phyloP scores from a whole-genome alignment of 2,797 vertebrate genomes.

The Podarcis siculus region DNA sequence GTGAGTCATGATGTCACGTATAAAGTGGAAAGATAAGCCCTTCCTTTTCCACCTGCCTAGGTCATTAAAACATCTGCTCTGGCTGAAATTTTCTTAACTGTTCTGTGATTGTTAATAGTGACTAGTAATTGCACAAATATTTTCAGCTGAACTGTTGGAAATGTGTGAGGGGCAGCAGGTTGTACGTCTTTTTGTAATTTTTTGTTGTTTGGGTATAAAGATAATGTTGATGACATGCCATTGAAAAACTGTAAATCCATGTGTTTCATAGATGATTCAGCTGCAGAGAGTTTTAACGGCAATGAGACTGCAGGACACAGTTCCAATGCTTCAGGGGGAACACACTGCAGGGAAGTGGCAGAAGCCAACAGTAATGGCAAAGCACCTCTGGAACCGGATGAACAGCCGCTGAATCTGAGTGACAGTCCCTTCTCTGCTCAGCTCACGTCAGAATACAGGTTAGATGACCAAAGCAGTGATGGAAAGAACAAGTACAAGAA shows the following conservation, averaged over 20 bases:
- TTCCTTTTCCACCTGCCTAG: neutral
- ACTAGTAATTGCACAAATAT: conserved; percentile 27
- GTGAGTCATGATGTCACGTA: neutral
- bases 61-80: neutral
- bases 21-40: neutral
- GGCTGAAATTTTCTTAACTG: neutral
- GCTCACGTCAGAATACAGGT: conserved; percentile 82
- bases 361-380: conserved; percentile 83
- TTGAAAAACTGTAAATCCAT: conserved; percentile 68
- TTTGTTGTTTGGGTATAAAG: conserved; percentile 56
- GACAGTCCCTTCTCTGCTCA: conserved; percentile 83
- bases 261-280: conserved; percentile 85
- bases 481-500: conserved; percentile 85
- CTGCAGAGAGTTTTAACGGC: conserved; percentile 85
- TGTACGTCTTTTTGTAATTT: conserved; percentile 55
- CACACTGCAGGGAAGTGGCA: conserved; percentile 81
- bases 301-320: conserved; percentile 83
- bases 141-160: conserved; percentile 30
- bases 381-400: conserved; percentile 81
- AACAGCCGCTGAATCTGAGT: conserved; percentile 85
- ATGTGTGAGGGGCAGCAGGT: conserved; percentile 30
- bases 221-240: conserved; percentile 60
- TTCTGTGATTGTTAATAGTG: neutral
- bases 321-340: conserved; percentile 79
- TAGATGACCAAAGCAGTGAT: conserved; percentile 82